phyloP scores from a whole-genome alignment of 2,113 vertebrate species.

The Aldabrachelys gigantea region DNA sequence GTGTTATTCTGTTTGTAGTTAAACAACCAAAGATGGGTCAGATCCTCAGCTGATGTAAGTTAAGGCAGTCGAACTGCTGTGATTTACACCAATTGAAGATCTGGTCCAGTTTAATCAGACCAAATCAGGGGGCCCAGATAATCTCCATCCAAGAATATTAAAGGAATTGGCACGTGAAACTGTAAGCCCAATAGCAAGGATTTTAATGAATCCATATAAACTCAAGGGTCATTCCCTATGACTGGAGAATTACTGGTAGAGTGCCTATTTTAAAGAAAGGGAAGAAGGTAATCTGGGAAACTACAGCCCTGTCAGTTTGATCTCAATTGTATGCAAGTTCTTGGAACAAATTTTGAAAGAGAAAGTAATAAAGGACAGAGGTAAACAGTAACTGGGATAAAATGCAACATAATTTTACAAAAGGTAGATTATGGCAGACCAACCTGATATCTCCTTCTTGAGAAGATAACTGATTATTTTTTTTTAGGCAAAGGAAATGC shows the following conservation, averaged over 20 bases:
- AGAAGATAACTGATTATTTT: background rate
- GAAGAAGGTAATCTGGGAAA: background rate
- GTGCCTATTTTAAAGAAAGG: background rate
- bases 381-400: background rate
- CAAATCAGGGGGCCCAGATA: background rate
- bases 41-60: conserved; percentile 70
- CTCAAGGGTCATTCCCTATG: background rate
- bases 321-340: too few species aligned
- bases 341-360: too few species aligned
- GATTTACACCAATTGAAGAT: conserved; percentile 35
- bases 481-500: background rate
- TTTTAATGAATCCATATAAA: background rate
- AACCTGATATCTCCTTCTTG: background rate
- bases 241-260: background rate
- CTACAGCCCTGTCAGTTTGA: too few species aligned
- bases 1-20: conserved; percentile 70
- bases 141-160: background rate
- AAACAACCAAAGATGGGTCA: conserved; percentile 72
- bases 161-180: background rate
- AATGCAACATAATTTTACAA: background rate
- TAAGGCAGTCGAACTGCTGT: conserved; percentile 13
- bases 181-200: background rate
- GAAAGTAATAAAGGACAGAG: background rate
- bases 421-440: background rate
- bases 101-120: background rate